Percentiles rank a stretch among this genome's conserved stretches.
phyloP scores from a whole-genome alignment of 2,888 invertebrate genomes.

The Hypolimnas misippus region DNA sequence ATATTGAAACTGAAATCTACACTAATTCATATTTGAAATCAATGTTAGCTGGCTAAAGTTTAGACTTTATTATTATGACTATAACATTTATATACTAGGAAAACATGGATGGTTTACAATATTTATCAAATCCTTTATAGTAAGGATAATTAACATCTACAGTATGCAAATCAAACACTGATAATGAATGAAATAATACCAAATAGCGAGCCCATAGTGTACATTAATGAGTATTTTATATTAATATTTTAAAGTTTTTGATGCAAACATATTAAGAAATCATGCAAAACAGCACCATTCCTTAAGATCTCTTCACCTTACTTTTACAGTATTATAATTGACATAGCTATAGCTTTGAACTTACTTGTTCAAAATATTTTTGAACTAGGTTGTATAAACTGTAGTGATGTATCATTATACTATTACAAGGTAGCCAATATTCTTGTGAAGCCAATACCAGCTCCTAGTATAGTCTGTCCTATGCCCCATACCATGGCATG shows the following conservation, averaged over 20 bases:
- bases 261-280: slow-evolving; percentile 34
- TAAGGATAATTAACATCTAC: slow-evolving; percentile 17
- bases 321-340: slow-evolving; percentile 44
- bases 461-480: slow-evolving; percentile 95
- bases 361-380: slow-evolving; percentile 30
- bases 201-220: slow-evolving; percentile 27
- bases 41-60: slow-evolving; percentile 21
- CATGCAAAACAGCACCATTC: slow-evolving; percentile 40
- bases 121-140: slow-evolving; percentile 15
- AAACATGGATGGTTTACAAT: slow-evolving; percentile 13
- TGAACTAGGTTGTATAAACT: slow-evolving; percentile 29
- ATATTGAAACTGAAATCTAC: slow-evolving; percentile 7
- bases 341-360: slow-evolving; percentile 40
- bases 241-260: slow-evolving; percentile 26
- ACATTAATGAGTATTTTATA: slow-evolving; percentile 40
- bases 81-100: slow-evolving; percentile 8
- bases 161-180: slow-evolving; percentile 7
- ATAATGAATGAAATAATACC: slow-evolving; percentile 13
- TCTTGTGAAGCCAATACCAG: slow-evolving; percentile 95
- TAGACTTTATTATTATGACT: slow-evolving; percentile 12
- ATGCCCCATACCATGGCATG: slow-evolving; percentile 98
- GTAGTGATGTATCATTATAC: slow-evolving; percentile 22
- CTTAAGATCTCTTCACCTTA: slow-evolving; percentile 35
- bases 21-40: slow-evolving; percentile 8
- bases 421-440: slow-evolving; percentile 95